Base-by-base conservation (phyloP, 2,888 invertebrate species). In the Protula sp. region DNA sequence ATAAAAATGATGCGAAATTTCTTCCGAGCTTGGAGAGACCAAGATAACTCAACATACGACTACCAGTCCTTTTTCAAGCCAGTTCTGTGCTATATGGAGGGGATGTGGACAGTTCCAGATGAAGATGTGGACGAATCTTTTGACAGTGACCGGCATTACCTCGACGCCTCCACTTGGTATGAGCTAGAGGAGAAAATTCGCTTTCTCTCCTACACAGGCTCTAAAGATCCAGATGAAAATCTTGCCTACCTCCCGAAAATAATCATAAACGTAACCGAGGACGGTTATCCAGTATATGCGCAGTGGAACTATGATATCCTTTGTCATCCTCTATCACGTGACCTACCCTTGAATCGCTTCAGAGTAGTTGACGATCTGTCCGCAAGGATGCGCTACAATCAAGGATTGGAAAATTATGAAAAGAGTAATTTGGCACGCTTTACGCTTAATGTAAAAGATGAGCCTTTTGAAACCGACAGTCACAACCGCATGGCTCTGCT, bases 41-140 rank as follows among this genome's bases (percentile, higher is more conserved):
- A 74, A 48, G 63, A 75, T 56, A 51, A 57, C 14, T 54, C 63
- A 0, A 60, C 61, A 9, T 54, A 70, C 50, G 70, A 74, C 56
- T 76, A 74, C 64, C 55, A 64, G 31, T 64, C 65, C 4, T 76
- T 73, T 63, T 75, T 76, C 63, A 73, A 72, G 55, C 70, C 75
- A 0, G 63, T 68, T n/a, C 54, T 76, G 27, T 73, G 73, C 50
- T 74, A 72, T 61, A 57, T 75, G 57, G 76, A 75, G 54, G 76
- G 74, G 0, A 70, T 67, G 3, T 76, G 76, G 76, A 74, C 74
- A 3, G 67, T 57, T 57, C 66, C n/a, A 57, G 4, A 19, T 22
- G 19, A 50, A 5, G 9, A 9, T 19, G 24, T 74, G 0, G 76
- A 76, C 57, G 72, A 74, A 0, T n/a, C n/a, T n/a, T 76, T 76